Evolutionary conservation across 2,797 vertebrate species (phyloP), one percentile per base, ranked within the genome.

Genomic region (Meda fulgida): DNA sequence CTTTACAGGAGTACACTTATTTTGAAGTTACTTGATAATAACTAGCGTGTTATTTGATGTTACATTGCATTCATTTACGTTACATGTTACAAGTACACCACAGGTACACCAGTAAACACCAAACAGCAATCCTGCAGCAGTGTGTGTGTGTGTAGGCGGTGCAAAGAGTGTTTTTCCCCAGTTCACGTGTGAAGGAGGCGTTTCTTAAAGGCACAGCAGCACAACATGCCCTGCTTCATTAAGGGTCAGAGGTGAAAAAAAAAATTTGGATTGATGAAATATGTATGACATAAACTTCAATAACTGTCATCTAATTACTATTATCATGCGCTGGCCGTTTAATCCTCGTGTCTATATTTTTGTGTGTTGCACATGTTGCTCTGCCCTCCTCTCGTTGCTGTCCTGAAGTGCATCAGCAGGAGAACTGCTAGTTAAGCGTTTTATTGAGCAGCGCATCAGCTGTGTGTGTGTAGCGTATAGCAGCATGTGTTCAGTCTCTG

Each of bases 361-460:
- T 73, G 3, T 14, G 43, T 36, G 10, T 48, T 84, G 55, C 70
- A 53, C 36, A 43, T 75, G 48, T 83, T 83, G 78, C 81, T 67
- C 34, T 34, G 16, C 36, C 70, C 58, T 75, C 19, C 34, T 78
- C 80, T 69, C 46, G 34, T 78, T 65, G 80, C 55, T 80, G 69
- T 72, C 72, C 53, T 53, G 46, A 31, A 40, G n/a, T 48, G 79
- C 60, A 78, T 80, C 65, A 29, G 78, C 78, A 53, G 67, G 60
- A 82, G 55, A 81, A 75, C 76, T 40, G 60, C 79, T 67, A 72
- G 79, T 72, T 81, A 55, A 65, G 81, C 11, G 34, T 67, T 87
- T 88, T 43, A 18, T 21, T 26, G n/a, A n/a, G 58, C 79, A 65
- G 80, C 34, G 48, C 66, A 70, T 73, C 83, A 85, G 29, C 83